A percentile compares a stretch with the other conserved stretches of the same genome.
These are phyloP conservation scores for Gymnarchus niloticus DNA, from an alignment of 2,113 vertebrate species.

Conservation along the genomic window DNA sequence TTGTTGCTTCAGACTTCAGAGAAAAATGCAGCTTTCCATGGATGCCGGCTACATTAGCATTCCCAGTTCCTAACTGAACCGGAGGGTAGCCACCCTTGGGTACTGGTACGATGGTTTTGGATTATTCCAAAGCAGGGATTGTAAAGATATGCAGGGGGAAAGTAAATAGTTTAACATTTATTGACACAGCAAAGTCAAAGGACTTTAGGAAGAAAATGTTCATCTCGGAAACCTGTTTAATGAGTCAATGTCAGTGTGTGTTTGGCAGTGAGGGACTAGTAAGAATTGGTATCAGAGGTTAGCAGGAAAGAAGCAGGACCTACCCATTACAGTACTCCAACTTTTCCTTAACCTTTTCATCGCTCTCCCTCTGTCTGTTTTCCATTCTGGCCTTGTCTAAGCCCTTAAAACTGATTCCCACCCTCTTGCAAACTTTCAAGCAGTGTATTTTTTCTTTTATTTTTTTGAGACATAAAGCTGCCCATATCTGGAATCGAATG, in stretches of 20 bases:
- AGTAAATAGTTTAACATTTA: neutral
- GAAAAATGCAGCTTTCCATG: neutral
- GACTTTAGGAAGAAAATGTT: neutral
- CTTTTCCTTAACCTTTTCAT: conserved; percentile 35
- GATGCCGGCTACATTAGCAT: neutral
- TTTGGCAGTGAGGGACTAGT: neutral
- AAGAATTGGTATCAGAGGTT: conserved; percentile 1
- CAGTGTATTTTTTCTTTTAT: neutral
- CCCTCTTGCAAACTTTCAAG: conserved; percentile 34
- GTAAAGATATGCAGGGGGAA: neutral
- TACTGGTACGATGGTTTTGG: neutral
- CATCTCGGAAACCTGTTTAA: neutral
- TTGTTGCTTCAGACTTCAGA: conserved; percentile 19
- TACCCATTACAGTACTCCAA: conserved; percentile 30
- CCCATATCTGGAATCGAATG: conserved; percentile 43
- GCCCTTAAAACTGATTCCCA: conserved; percentile 30
- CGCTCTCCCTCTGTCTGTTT: conserved; percentile 18
- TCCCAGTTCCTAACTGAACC: neutral
- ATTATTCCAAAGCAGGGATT: neutral
- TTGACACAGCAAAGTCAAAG: neutral
- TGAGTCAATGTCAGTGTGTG: neutral
- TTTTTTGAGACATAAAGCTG: conserved; percentile 33
- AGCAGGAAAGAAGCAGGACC: conserved; percentile 15
- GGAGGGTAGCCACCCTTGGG: neutral
- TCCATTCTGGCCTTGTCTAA: conserved; percentile 41